Percentiles rank a stretch among this genome's conserved stretches.
Evolutionary conservation across 2,797 vertebrate species (phyloP).

Genomic region (Peromyscus eremicus): DNA sequence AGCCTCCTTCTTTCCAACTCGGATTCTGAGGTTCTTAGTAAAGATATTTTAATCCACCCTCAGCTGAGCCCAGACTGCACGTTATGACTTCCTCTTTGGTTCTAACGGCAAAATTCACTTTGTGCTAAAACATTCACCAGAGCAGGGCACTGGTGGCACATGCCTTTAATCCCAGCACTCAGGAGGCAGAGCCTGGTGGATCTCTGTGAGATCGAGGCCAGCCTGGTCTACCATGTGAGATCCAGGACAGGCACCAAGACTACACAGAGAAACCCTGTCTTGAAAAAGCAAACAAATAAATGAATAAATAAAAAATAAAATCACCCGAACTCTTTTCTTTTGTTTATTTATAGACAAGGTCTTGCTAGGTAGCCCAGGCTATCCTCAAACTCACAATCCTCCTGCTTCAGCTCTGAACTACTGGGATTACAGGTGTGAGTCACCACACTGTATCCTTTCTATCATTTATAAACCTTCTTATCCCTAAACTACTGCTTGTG

Average conservation of each 20-base stretch:
- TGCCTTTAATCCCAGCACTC: no score
- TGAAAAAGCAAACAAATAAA: no score
- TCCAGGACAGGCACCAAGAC: no score
- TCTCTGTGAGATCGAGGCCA: no score
- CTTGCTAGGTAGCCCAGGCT: background rate
- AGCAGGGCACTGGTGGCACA: no score
- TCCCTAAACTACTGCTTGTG: background rate
- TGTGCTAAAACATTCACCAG: background rate
- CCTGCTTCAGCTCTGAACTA: background rate
- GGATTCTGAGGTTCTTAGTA: background rate
- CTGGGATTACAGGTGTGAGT: background rate
- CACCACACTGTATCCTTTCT: no score
- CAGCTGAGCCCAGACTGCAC: background rate
- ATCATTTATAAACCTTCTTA: background rate
- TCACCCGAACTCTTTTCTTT: background rate
- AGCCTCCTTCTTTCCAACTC: background rate
- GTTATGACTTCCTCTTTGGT: background rate
- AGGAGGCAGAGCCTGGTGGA: no score
- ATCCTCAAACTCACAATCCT: background rate
- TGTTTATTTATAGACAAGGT: background rate
- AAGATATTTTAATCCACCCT: background rate
- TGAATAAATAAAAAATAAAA: no score
- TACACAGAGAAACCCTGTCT: no score
- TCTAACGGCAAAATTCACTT: background rate
- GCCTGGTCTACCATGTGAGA: no score